Percentiles rank a stretch among this genome's conserved stretches.
These are phyloP conservation scores for Anas acuta DNA, from an alignment of 2,797 vertebrate species.

Conservation along the genomic window DNA sequence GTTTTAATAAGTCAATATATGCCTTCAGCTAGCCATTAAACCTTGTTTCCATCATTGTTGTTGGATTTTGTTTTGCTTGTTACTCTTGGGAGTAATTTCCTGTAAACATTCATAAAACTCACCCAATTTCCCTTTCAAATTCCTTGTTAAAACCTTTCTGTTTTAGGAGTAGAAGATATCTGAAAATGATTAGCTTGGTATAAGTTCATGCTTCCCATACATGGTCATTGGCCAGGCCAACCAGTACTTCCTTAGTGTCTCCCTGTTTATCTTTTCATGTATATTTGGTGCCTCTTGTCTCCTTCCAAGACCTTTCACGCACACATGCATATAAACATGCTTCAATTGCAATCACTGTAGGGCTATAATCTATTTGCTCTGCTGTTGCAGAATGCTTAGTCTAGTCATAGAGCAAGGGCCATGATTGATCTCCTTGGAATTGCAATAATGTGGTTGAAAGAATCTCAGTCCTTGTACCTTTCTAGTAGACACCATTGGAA, in stretches of 20 bases:
- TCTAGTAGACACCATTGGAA: background rate
- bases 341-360: background rate
- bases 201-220: background rate
- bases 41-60: background rate
- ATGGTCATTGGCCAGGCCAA: background rate
- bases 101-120: background rate
- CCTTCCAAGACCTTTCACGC: background rate
- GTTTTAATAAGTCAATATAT: background rate
- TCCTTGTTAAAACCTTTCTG: background rate
- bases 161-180: background rate
- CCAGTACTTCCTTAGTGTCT: background rate
- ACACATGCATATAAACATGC: rapidly evolving
- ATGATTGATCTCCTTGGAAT: background rate
- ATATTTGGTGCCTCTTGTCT: background rate
- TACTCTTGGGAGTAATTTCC: background rate
- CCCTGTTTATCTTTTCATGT: background rate
- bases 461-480: background rate
- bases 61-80: background rate
- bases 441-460: background rate
- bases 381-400: background rate
- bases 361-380: rapidly evolving
- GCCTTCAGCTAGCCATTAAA: background rate
- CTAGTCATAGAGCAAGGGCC: background rate
- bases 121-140: background rate
- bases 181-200: background rate